phyloP scores from a whole-genome alignment of 2,113 vertebrate genomes.

The human region GRCh38 chr1:72036501-72037000 shows the following conservation, averaged over 20 bases:
- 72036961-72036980: not conserved
- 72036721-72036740: not conserved
- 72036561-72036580: too few species aligned
- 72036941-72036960: not conserved
- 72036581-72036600: too few species aligned
- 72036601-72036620: too few species aligned
- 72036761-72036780: too few species aligned
- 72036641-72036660: too few species aligned
- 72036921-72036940: not conserved
- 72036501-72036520: too few species aligned
- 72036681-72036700: not conserved
- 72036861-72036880: not conserved
- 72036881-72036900: not conserved
- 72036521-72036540: too few species aligned
- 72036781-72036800: not conserved
- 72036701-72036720: not conserved
- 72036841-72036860: not conserved
- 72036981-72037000: not conserved
- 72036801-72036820: not conserved
- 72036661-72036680: conserved; percentile 10
- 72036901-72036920: not conserved
- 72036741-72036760: not conserved
- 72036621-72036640: too few species aligned
- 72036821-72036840: not conserved
- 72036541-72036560: too few species aligned